These are phyloP conservation scores for Syngnathus rostellatus DNA, from an alignment of 2,797 vertebrate genomes.

Conservation along the genomic window DNA sequence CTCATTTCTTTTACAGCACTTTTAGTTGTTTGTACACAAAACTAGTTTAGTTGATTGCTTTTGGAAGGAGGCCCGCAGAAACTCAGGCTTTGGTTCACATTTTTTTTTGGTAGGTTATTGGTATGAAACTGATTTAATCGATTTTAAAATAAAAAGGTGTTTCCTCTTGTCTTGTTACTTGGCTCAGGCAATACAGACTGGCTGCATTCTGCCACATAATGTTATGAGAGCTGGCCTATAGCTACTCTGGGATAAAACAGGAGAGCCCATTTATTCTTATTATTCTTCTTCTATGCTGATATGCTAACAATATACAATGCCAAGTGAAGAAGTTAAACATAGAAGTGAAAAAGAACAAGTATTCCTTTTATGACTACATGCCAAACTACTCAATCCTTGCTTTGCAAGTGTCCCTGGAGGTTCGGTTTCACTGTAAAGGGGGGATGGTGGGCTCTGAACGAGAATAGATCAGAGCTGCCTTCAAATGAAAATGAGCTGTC, in stretches of 20 bases:
- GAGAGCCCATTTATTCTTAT: not conserved
- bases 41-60: not conserved
- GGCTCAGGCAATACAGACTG: not conserved
- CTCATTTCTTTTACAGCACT: not conserved
- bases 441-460: constrained; percentile 23
- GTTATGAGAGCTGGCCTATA: not conserved
- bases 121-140: not conserved
- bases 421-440: constrained; percentile 45
- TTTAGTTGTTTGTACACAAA: not conserved
- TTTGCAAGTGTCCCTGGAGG: constrained; percentile 20
- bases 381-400: not conserved
- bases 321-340: not conserved
- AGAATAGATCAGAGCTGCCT: constrained; percentile 48
- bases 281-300: not conserved
- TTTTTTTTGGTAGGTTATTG: not conserved
- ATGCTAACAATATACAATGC: not conserved
- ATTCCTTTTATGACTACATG: not conserved
- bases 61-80: not conserved
- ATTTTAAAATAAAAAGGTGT: not conserved
- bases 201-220: not conserved
- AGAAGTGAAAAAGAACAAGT: not conserved
- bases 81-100: not conserved
- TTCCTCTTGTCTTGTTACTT: not conserved
- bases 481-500: constrained; percentile 2
- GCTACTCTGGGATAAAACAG: not conserved